Evolutionary conservation across 1,140 invertebrate species (phyloP).

Genomic region (Zophobas morio): DNA sequence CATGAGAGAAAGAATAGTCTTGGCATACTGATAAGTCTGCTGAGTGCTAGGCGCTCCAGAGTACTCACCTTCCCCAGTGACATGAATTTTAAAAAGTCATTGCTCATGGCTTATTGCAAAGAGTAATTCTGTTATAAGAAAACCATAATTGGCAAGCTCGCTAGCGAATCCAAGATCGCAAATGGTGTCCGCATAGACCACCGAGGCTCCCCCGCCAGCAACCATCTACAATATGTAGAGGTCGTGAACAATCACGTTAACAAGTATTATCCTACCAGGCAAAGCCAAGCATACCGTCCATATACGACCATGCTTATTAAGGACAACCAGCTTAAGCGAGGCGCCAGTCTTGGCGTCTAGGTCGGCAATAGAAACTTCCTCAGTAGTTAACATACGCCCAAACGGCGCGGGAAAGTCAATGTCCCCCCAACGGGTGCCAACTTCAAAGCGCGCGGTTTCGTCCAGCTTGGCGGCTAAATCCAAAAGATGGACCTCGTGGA

Average conservation of each 20-base stretch:
- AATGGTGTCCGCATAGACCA: slow-evolving; percentile 98
- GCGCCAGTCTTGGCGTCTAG: slow-evolving; percentile 98
- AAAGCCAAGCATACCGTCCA: no score
- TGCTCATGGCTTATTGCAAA: no score
- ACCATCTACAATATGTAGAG: no score
- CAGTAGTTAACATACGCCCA: no score
- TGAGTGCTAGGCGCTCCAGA: slow-evolving; percentile 98
- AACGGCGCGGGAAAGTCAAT: slow-evolving; percentile 98
- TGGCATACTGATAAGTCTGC: slow-evolving; percentile 99
- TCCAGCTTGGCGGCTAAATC: slow-evolving; percentile 99
- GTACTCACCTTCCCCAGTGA: no score
- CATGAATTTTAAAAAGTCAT: no score
- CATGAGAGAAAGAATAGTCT: slow-evolving; percentile 97
- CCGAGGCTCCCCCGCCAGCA: slow-evolving; percentile 98
- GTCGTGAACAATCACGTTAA: no score
- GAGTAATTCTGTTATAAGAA: no score
- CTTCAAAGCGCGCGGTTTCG: slow-evolving; percentile 98
- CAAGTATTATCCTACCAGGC: no score
- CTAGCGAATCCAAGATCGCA: slow-evolving; percentile 95
- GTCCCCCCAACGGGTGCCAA: slow-evolving; percentile 94
- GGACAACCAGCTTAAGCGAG: slow-evolving; percentile 95
- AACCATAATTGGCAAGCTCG: slow-evolving; percentile 98
- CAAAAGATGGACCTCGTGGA: slow-evolving; percentile 90
- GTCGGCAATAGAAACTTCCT: slow-evolving; percentile 99
- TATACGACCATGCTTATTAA: slow-evolving; percentile 94